A percentile compares a stretch with the other conserved stretches of the same genome.
These are phyloP conservation scores for Agonopterix heracliana DNA, from an alignment of 2,888 invertebrate genomes.

Conservation along the genomic window DNA sequence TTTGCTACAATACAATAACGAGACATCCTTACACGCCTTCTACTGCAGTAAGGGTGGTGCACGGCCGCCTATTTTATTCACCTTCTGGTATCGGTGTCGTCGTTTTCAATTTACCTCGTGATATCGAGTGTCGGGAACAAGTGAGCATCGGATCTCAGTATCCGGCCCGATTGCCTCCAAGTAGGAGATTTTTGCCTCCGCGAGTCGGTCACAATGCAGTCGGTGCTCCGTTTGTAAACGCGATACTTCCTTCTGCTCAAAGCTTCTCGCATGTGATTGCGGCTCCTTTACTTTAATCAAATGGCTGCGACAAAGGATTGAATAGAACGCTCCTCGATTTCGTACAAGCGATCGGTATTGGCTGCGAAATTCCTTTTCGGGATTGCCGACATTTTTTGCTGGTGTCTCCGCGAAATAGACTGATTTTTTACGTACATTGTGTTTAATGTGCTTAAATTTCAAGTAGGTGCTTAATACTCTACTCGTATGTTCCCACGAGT, in stretches of 20 bases:
- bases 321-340: slow-evolving; percentile 65
- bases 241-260: slow-evolving; percentile 71
- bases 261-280: slow-evolving; percentile 66
- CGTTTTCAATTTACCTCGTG: slow-evolving; percentile 41
- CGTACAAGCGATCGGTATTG: slow-evolving; percentile 66
- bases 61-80: slow-evolving; percentile 35
- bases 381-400: slow-evolving; percentile 56
- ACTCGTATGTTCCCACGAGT: slow-evolving; percentile 14
- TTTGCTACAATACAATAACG: slow-evolving; percentile 13
- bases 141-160: slow-evolving; percentile 41
- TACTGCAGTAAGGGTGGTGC: slow-evolving; percentile 17
- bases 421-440: slow-evolving; percentile 26
- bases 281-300: slow-evolving; percentile 73
- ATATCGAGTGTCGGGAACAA: slow-evolving; percentile 50
- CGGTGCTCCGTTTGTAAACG: slow-evolving; percentile 71
- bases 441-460: slow-evolving; percentile 12
- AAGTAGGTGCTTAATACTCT: slow-evolving; percentile 7
- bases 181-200: slow-evolving; percentile 39
- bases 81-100: slow-evolving; percentile 40
- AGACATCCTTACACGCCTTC: slow-evolving; percentile 27
- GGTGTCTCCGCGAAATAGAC: slow-evolving; percentile 32
- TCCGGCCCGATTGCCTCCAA: slow-evolving; percentile 56
- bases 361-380: slow-evolving; percentile 56
- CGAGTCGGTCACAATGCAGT: slow-evolving; percentile 50
- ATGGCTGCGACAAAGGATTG: slow-evolving; percentile 72